Evolutionary conservation across 2,113 vertebrate genomes (phyloP).

Genomic region (Arenaria interpres): DNA sequence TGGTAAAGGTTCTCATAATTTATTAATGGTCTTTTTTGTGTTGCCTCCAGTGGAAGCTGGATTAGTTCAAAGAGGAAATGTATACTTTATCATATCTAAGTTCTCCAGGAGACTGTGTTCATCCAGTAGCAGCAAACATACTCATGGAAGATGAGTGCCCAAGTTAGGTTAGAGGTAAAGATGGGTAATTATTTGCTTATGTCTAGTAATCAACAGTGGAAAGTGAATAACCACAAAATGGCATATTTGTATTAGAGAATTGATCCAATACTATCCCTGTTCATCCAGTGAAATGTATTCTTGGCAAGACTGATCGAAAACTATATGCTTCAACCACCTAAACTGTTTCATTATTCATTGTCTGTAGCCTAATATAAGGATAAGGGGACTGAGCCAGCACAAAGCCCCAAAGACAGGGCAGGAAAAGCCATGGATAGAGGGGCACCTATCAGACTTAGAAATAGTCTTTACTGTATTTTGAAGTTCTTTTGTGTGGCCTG

Average conservation of each 20-base stretch:
- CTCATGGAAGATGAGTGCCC: neutral
- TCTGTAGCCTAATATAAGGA: neutral
- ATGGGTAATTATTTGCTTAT: neutral
- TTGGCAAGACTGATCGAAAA: neutral
- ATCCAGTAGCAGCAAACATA: neutral
- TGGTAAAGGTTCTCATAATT: neutral
- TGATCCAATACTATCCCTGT: neutral
- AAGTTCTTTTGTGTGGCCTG: neutral
- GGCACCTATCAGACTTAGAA: neutral
- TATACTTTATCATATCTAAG: neutral
- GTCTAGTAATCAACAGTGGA: neutral
- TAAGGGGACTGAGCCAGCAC: neutral
- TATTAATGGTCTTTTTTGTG: neutral
- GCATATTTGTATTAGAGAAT: neutral
- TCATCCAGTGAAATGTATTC: neutral
- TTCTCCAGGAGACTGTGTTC: neutral
- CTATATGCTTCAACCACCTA: neutral
- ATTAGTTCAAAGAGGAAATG: neutral
- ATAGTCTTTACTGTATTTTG: neutral
- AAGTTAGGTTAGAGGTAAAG: neutral
- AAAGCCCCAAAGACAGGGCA: neutral
- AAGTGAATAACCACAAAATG: neutral
- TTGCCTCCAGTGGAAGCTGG: neutral
- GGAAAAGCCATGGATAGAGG: neutral
- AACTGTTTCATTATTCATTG: neutral